Conservation (phyloP, 1,140 invertebrate genomes). For the Drosophila sechellia region DNA sequence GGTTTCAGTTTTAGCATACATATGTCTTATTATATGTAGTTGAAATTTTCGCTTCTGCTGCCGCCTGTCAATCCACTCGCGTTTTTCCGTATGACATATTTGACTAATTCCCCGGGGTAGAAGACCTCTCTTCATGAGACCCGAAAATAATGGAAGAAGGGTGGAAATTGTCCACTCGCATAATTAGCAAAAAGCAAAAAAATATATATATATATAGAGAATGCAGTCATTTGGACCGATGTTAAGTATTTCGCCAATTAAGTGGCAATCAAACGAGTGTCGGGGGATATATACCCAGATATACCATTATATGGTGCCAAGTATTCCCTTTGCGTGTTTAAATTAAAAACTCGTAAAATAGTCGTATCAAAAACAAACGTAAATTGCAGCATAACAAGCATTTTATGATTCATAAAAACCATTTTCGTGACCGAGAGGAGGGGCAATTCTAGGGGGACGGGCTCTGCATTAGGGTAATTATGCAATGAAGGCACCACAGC, state of each 20-base stretch:
- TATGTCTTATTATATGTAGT: constrained; percentile 20
- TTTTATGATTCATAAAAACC: constrained; percentile 75
- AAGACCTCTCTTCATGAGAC: constrained; percentile 34
- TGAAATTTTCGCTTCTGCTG: constrained; percentile 28
- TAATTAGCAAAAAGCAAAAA: constrained; percentile 64
- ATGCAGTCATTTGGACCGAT: constrained; percentile 19
- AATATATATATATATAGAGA: not conserved
- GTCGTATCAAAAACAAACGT: constrained; percentile 53
- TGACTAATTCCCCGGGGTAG: constrained; percentile 50
- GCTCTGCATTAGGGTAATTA: constrained; percentile 44
- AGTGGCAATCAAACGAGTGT: constrained; percentile 63
- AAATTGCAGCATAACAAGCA: constrained; percentile 78
- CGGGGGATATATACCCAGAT: constrained; percentile 6
- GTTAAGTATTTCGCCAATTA: constrained; percentile 68
- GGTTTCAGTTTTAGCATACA: constrained; percentile 13
- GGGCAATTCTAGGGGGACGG: not conserved
- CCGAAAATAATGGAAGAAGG: constrained; percentile 23
- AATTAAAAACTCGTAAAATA: constrained; percentile 79
- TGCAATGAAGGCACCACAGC: constrained; percentile 34
- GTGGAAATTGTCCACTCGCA: constrained; percentile 37
- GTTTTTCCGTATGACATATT: constrained; percentile 24
- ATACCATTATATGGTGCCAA: not conserved
- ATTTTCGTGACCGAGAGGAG: not conserved
- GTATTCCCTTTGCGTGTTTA: constrained; percentile 52
- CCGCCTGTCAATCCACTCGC: constrained; percentile 30